Base-by-base conservation (phyloP, 2,113 vertebrate genomes). In the Dunckerocampus dactyliophorus region DNA sequence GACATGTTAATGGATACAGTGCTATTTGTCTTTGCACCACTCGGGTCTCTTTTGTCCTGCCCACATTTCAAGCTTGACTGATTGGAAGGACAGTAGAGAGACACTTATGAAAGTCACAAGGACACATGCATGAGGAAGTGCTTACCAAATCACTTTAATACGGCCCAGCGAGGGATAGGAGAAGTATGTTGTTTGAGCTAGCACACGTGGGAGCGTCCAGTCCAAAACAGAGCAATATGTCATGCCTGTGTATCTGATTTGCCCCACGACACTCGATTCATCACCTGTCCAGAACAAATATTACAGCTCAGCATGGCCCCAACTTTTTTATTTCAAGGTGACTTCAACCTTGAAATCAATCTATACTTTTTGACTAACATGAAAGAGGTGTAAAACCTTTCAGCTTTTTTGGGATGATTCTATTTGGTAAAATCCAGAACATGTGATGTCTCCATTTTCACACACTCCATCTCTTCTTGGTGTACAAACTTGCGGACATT, bases 11-110 rank as follows among this genome's bases (percentile, higher is more conserved):
- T 82, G 69, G 65, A 74, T 73, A 62, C 69, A 58, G 55, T 66
- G 59, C 57, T 50, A 52, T 80, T 71, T 73, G 59, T 84, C 74
- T 84, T 58, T 52, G 52, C 74, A 56, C 59, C 47, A 57, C 43
- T 61, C 43, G 4, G 34, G 70, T 74, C 39, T 78, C 47, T 48
- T 59, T 75, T 78, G 74, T 72, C 72, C 73, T 72, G 57, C 65
- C 77, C 69, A 76, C 59, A 77, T 84, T 82, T 82, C 69, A 86
- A 62, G 74, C 68, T 72, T 75, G 75, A 80, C 63, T 82, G 82
- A 82, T 76, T 76, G 57, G 62, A 53, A 81, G 77, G 74, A 61
- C 65, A 75, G 62, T 37, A 9, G 63, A 77, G 61, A 63, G 75
- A 72, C 46, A 9, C 56, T 72, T 69, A 60, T 55, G 56, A 60